Evolutionary conservation across 1,140 invertebrate species (phyloP).

Genomic region (Luehdorfia chinensis): DNA sequence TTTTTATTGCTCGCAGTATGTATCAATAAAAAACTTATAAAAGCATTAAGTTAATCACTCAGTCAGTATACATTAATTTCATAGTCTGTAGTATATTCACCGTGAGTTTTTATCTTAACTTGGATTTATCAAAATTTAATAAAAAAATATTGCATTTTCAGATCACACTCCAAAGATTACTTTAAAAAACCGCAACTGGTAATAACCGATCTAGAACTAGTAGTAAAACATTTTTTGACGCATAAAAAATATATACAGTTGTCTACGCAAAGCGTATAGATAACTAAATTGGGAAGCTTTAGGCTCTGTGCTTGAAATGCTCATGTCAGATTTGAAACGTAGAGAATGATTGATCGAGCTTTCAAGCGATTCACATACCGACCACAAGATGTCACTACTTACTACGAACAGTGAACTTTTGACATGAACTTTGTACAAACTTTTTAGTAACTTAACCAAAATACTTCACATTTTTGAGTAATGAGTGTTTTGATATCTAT

Average conservation of each 20-base stretch:
- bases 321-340: constrained; percentile 31
- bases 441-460: constrained; percentile 71
- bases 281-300: background rate
- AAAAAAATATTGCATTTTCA: constrained; percentile 14
- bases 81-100: background rate
- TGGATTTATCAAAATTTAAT: no score
- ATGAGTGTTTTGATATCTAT: constrained; percentile 43
- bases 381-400: constrained; percentile 53
- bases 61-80: background rate
- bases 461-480: constrained; percentile 64
- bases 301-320: background rate
- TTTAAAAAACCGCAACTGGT: constrained; percentile 30
- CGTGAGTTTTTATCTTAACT: no score
- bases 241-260: constrained; percentile 34
- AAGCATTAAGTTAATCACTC: no score
- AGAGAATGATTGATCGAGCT: constrained; percentile 56
- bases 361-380: constrained; percentile 48
- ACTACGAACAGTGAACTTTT: constrained; percentile 62
- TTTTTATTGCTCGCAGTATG: constrained; percentile 35
- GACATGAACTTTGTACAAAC: constrained; percentile 71
- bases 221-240: constrained; percentile 47
- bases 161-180: background rate
- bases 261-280: no score
- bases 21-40: no score
- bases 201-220: constrained; percentile 43